These are phyloP conservation scores for Oostethus manadensis DNA, from an alignment of 2,113 vertebrate genomes.

Conservation along the genomic window DNA sequence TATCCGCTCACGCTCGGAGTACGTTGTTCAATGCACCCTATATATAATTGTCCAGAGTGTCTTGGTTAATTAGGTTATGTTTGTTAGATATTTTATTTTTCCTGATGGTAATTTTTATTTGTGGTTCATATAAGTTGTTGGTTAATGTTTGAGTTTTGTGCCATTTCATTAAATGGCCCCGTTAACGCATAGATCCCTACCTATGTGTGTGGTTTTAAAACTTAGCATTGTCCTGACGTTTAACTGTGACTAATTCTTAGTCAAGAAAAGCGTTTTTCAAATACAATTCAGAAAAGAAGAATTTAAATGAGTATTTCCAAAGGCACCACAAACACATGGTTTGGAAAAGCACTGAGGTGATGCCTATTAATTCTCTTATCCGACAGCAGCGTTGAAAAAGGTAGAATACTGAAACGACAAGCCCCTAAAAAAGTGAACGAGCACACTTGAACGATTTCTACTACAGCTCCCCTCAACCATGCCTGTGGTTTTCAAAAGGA, in stretches of 20 bases:
- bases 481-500: constrained; percentile 70
- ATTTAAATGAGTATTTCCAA: constrained; percentile 65
- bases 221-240: constrained; percentile 32
- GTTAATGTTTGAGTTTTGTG: not conserved
- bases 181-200: constrained; percentile 3
- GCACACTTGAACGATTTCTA: constrained; percentile 67
- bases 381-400: constrained; percentile 65
- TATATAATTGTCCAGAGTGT: too few relatives aligned
- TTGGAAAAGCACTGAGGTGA: constrained; percentile 63
- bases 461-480: constrained; percentile 69
- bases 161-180: not conserved
- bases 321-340: constrained; percentile 40
- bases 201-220: constrained; percentile 3
- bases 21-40: too few relatives aligned
- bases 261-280: constrained; percentile 38
- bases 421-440: constrained; percentile 63
- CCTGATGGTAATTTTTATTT: not conserved
- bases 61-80: too few relatives aligned
- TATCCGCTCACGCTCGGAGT: too few relatives aligned
- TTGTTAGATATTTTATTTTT: too few relatives aligned
- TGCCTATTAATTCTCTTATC: constrained; percentile 67
- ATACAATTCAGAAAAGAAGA: constrained; percentile 48
- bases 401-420: constrained; percentile 68
- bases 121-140: not conserved
- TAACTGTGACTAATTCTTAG: constrained; percentile 30